These are phyloP conservation scores for Ischnura elegans DNA, from an alignment of 2,888 invertebrate genomes.

Conservation along the genomic window DNA sequence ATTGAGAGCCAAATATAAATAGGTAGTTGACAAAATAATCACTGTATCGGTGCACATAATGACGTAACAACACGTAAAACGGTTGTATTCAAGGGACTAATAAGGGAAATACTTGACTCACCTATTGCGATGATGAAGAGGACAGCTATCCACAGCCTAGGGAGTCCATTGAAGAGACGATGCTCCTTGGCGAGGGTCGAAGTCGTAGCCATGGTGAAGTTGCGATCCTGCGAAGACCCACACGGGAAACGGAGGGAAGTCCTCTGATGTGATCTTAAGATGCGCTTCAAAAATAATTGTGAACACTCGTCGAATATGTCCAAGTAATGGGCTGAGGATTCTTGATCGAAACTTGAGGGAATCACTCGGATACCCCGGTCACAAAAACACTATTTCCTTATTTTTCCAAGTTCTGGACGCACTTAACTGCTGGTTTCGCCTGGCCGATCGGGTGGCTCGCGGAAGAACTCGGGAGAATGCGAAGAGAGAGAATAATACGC, in stretches of 20 bases:
- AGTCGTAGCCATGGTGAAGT: neutral
- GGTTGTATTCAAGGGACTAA: too few species aligned
- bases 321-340: neutral
- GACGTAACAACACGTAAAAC: too few species aligned
- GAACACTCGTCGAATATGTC: neutral
- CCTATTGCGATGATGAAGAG: neutral
- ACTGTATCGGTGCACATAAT: too few species aligned
- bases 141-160: neutral
- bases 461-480: neutral
- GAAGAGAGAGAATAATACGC: neutral
- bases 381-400: neutral
- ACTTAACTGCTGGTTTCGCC: neutral
- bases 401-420: neutral
- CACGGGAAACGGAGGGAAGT: neutral
- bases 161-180: neutral
- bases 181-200: neutral
- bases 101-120: too few species aligned
- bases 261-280: neutral
- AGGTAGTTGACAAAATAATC: too few species aligned
- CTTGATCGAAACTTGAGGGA: neutral
- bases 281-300: neutral
- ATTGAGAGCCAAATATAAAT: too few species aligned
- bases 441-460: neutral
- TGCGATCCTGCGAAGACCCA: neutral
- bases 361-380: neutral